Evolutionary conservation across 2,113 vertebrate species (phyloP).

Genomic region (Chionis minor): DNA sequence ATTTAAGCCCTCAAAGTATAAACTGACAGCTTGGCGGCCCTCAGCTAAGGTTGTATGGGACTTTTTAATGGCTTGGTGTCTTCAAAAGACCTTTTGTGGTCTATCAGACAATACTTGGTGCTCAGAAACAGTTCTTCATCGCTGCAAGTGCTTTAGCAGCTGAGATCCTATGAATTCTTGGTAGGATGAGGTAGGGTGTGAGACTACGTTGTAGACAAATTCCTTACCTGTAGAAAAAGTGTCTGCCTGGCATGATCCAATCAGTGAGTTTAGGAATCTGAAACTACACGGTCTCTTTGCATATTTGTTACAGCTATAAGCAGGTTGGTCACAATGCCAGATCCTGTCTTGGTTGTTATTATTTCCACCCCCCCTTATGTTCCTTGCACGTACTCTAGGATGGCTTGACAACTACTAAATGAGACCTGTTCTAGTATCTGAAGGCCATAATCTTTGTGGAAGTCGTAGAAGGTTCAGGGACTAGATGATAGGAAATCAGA

Average conservation of each 20-base stretch:
- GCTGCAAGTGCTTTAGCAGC: background rate
- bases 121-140: background rate
- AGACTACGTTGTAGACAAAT: background rate
- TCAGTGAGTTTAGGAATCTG: background rate
- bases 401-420: no score
- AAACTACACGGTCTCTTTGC: accelerated
- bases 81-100: background rate
- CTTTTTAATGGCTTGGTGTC: background rate
- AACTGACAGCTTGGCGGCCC: background rate
- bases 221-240: background rate
- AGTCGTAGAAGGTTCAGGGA: background rate
- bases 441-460: background rate
- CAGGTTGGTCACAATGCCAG: background rate
- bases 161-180: background rate
- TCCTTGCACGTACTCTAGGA: background rate
- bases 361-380: no score
- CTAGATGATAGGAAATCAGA: background rate
- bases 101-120: background rate
- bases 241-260: background rate
- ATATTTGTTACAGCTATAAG: background rate
- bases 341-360: background rate
- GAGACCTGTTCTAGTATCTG: background rate
- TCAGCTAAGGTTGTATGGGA: background rate
- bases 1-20: background rate
- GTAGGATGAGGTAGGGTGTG: background rate